Evolutionary conservation across 2,113 vertebrate genomes (phyloP).

Genomic region (Uropsilus gracilis): DNA sequence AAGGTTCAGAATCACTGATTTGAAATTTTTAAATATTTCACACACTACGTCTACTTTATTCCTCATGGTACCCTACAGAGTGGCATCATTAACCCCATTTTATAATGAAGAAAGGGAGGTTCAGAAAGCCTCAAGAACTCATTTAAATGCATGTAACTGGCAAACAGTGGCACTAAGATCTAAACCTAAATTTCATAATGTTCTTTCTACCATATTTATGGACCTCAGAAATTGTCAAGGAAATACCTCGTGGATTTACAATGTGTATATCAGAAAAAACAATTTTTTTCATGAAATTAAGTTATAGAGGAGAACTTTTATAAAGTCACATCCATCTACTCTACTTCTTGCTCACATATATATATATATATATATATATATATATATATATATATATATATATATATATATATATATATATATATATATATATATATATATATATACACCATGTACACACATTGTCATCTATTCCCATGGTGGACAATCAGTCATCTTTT

Average conservation of each 20-base stretch:
- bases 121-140: neutral
- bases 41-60: neutral
- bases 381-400: no score
- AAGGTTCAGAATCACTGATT: neutral
- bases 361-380: no score
- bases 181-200: neutral
- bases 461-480: neutral
- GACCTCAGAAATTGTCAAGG: neutral
- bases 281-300: neutral
- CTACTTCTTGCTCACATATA: accelerated
- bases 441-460: neutral
- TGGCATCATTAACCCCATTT: neutral
- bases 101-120: neutral
- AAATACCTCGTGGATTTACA: neutral
- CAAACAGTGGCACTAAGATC: neutral
- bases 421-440: no score
- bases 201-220: neutral
- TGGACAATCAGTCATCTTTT: neutral
- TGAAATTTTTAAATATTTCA: neutral
- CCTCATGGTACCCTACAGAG: neutral
- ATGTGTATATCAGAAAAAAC: neutral
- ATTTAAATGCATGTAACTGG: neutral
- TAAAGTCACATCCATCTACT: neutral
- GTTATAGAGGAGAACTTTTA: neutral
- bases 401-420: no score